Conservation (phyloP, 1,140 invertebrate genomes). For the Cepaea nemoralis region DNA sequence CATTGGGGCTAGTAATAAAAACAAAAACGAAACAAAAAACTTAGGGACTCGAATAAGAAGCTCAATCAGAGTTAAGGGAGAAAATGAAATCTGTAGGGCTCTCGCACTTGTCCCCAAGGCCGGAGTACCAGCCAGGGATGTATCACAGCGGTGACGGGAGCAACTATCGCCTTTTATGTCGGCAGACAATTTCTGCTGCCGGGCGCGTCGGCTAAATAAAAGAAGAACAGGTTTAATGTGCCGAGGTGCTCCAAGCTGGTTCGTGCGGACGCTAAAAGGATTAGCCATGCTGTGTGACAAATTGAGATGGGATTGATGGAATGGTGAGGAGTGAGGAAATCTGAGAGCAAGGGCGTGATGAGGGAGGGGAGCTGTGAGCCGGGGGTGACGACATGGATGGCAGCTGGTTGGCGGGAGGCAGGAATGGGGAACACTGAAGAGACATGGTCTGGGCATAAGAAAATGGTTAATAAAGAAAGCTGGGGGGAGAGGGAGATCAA, state of each 20-base stretch:
- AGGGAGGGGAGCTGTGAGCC: neutral
- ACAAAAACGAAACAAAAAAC: no score
- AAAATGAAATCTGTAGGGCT: conserved; percentile 27
- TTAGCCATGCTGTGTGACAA: neutral
- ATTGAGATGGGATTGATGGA: conserved; percentile 2
- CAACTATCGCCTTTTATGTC: neutral
- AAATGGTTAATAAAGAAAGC: no score
- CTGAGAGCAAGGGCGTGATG: neutral
- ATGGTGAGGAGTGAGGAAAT: neutral
- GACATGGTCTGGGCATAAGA: no score
- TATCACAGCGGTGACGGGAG: neutral
- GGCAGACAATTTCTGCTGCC: neutral
- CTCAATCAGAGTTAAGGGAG: neutral
- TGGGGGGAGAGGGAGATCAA: no score
- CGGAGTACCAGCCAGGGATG: neutral
- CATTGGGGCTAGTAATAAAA: no score
- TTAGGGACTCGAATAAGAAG: conserved; percentile 8
- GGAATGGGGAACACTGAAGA: no score
- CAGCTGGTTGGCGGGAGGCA: no score
- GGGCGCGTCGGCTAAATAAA: neutral
- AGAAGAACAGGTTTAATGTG: conserved; percentile 15
- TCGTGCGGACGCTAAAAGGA: neutral
- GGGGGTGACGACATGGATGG: neutral
- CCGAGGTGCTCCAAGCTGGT: neutral
- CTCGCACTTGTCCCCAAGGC: neutral